A percentile compares a stretch with the other conserved stretches of the same genome.
Conservation (phyloP, 2,888 invertebrate species). For the Microchrysa polita region DNA sequence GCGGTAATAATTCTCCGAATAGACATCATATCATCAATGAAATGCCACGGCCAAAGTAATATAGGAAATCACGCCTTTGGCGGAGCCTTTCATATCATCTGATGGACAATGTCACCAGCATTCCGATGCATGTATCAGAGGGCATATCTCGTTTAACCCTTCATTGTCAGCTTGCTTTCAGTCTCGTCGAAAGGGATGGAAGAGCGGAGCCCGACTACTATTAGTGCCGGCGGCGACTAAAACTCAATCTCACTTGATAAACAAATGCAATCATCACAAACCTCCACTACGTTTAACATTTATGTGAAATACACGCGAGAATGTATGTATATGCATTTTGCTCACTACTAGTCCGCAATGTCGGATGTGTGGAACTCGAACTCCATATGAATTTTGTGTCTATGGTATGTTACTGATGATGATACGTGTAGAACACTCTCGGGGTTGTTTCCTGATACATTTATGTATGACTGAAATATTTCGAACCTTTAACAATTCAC, state of each 20-base stretch:
- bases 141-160: constrained; percentile 27
- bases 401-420: background rate
- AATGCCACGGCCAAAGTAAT: background rate
- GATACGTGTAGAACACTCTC: background rate
- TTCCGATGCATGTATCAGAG: background rate
- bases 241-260: constrained; percentile 42
- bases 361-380: background rate
- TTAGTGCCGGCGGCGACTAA: constrained; percentile 29
- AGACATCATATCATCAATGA: background rate
- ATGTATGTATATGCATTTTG: constrained; percentile 9
- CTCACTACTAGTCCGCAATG: background rate
- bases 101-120: constrained; percentile 25
- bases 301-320: constrained; percentile 18
- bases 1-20: too few relatives aligned
- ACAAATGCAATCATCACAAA: constrained; percentile 32
- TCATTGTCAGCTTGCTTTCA: constrained; percentile 20
- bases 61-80: background rate
- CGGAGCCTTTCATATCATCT: constrained; percentile 5
- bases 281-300: background rate
- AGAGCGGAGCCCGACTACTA: background rate
- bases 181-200: too few relatives aligned
- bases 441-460: too few relatives aligned
- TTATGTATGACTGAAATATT: too few relatives aligned
- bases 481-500: background rate
- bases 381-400: background rate